A percentile compares a stretch with the other conserved stretches of the same genome.
Evolutionary conservation across 2,113 vertebrate genomes (phyloP).

Genomic region (Psophia crepitans): DNA sequence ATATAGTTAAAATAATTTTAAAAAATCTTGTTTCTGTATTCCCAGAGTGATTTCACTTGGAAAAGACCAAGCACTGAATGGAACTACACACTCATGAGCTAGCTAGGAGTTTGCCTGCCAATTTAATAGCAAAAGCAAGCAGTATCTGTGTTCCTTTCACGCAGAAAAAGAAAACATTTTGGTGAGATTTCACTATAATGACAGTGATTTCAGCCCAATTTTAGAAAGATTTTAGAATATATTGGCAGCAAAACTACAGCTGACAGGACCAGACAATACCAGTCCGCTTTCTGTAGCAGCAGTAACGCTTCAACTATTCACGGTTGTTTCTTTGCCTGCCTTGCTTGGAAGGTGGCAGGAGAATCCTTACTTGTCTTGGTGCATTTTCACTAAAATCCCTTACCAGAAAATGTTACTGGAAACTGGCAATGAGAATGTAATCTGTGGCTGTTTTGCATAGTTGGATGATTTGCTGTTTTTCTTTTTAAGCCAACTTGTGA

Average conservation of each 20-base stretch:
- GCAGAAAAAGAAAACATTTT: not conserved
- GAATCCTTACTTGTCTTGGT: not conserved
- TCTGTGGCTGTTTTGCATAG: constrained; percentile 25
- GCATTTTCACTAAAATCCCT: not conserved
- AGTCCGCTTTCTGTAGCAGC: not conserved
- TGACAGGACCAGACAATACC: not conserved
- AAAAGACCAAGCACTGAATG: not conserved
- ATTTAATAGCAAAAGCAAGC: not conserved
- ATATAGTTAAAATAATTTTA: not conserved
- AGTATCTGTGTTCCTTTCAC: not conserved
- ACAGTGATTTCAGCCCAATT: not conserved
- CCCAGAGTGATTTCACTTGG: not conserved
- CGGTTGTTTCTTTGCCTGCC: not conserved
- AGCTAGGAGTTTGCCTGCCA: not conserved
- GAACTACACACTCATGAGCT: not conserved
- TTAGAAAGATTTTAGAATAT: not conserved
- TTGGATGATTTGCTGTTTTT: constrained; percentile 10
- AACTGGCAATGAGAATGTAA: not conserved
- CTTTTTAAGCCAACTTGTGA: not conserved
- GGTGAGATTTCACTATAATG: not conserved
- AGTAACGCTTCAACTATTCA: not conserved
- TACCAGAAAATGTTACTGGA: not conserved
- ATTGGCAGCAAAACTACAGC: not conserved
- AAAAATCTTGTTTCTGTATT: not conserved
- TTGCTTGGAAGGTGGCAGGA: not conserved